These are phyloP conservation scores for Hylia prasina DNA, from an alignment of 2,113 vertebrate genomes.

Conservation along the genomic window DNA sequence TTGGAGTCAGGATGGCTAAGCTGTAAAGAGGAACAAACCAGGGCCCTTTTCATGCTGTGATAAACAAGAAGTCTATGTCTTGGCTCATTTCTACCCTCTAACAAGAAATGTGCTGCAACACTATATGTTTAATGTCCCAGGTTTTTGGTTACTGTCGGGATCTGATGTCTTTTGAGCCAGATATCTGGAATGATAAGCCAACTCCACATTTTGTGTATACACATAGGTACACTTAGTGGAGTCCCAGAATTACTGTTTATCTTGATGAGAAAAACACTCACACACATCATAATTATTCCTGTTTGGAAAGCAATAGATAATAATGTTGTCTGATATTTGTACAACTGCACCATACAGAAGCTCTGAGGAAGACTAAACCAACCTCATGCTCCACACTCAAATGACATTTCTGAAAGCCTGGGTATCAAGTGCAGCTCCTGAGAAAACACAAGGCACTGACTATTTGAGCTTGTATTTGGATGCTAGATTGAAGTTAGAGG, in stretches of 20 bases:
- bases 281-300: not conserved
- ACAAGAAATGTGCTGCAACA: not conserved
- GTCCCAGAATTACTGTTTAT: not conserved
- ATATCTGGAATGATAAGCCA: not conserved
- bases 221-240: fast-evolving
- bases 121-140: not conserved
- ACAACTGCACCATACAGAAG: not conserved
- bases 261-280: not conserved
- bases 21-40: not conserved
- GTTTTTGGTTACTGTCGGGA: not conserved
- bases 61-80: not conserved
- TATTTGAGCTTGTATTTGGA: not conserved
- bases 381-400: not conserved
- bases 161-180: not conserved
- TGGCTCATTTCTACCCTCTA: not conserved
- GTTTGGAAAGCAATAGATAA: not conserved
- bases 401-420: not conserved
- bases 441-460: not conserved
- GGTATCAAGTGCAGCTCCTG: not conserved
- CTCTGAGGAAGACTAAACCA: not conserved
- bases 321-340: not conserved
- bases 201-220: not conserved
- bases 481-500: not conserved
- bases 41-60: not conserved
- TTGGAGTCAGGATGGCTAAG: not conserved